Conservation (phyloP, 2,113 vertebrate genomes). For the Pelvicachromis taeniatus region DNA sequence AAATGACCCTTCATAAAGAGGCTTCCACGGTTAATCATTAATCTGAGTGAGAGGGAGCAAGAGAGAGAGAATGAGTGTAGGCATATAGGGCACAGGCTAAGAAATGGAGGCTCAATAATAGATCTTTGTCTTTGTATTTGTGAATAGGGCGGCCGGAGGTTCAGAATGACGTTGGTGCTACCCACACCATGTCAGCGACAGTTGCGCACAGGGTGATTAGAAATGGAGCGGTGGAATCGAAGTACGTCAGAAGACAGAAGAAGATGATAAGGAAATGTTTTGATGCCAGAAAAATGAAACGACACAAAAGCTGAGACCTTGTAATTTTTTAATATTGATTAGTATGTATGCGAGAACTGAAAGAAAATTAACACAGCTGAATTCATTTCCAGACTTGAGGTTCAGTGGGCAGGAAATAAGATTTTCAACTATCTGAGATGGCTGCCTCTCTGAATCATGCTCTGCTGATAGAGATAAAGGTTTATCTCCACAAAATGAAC, state of each 20-base stretch:
- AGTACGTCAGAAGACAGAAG: neutral
- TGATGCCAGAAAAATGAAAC: neutral
- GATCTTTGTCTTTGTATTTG: constrained; percentile 52
- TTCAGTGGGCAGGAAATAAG: neutral
- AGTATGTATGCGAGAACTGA: neutral
- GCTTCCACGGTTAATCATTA: constrained; percentile 16
- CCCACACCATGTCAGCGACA: constrained; percentile 48
- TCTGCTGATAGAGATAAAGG: neutral
- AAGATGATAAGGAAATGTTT: neutral
- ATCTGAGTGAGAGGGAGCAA: neutral
- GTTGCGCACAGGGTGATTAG: neutral
- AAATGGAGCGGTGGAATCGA: neutral
- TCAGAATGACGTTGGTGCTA: constrained; percentile 58
- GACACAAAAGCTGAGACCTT: neutral
- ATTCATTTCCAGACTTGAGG: neutral
- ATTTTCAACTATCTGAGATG: neutral
- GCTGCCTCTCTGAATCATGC: neutral
- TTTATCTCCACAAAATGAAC: neutral
- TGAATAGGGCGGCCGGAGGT: constrained; percentile 47
- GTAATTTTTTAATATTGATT: neutral
- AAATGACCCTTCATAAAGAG: neutral
- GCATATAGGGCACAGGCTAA: constrained; percentile 10
- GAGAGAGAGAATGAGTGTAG: constrained; percentile 1
- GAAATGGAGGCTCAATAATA: constrained; percentile 33
- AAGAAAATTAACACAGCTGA: neutral